Conservation (phyloP, 2,888 invertebrate genomes). For the Aromia moschata region DNA sequence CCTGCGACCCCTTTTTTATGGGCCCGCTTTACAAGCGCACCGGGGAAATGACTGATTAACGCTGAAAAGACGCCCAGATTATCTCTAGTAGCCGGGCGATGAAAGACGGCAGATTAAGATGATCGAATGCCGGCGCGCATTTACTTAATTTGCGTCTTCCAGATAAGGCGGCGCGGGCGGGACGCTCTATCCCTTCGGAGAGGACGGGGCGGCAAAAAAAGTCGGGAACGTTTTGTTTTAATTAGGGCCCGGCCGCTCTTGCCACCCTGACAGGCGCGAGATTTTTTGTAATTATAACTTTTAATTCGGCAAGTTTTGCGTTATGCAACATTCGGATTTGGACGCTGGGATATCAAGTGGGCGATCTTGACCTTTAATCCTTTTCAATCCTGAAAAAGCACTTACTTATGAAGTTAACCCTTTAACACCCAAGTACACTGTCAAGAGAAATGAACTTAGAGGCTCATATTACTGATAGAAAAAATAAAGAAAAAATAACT, state of each 20-base stretch:
- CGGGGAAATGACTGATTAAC: constrained; percentile 28
- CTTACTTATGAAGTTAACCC: too few species aligned
- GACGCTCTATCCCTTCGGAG: neutral
- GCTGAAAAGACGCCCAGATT: constrained; percentile 27
- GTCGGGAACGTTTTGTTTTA: constrained; percentile 25
- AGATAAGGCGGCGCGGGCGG: constrained; percentile 13
- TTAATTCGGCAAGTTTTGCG: constrained; percentile 16
- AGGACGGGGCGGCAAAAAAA: constrained; percentile 5
- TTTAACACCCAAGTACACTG: too few species aligned
- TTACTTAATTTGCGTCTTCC: constrained; percentile 31
- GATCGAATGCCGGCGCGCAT: constrained; percentile 33
- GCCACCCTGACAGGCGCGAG: constrained; percentile 17
- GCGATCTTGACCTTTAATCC: too few species aligned
- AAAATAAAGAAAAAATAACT: too few species aligned
- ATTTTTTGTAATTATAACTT: constrained; percentile 22
- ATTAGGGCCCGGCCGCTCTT: constrained; percentile 14
- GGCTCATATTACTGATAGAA: too few species aligned
- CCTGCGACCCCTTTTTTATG: constrained; percentile 18
- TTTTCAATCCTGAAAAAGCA: too few species aligned
- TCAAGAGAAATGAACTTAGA: too few species aligned
- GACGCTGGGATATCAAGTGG: too few species aligned
- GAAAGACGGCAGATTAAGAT: constrained; percentile 31
- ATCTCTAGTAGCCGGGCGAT: constrained; percentile 25
- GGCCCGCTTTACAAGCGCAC: constrained; percentile 22
- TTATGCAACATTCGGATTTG: too few species aligned